Conservation (phyloP, 2,797 vertebrate genomes). For the Acanthurus tractus region DNA sequence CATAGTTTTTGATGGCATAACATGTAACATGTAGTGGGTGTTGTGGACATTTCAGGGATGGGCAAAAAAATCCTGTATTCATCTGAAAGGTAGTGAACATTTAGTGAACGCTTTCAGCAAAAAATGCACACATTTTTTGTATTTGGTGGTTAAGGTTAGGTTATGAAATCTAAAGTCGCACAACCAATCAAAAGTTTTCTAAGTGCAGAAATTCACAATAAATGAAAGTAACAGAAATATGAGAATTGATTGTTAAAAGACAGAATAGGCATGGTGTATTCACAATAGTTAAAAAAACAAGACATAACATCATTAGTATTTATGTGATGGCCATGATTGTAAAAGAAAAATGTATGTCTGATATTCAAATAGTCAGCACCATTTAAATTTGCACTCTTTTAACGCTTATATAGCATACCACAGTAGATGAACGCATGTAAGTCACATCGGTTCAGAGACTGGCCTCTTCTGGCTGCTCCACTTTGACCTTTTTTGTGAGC, state of each 20-base stretch:
- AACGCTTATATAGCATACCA: conserved; percentile 39
- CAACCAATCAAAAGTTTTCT: neutral
- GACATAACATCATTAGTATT: neutral
- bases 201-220: neutral
- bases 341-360: neutral
- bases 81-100: neutral
- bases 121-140: neutral
- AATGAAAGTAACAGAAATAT: neutral
- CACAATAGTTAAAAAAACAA: conserved; percentile 14
- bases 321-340: neutral
- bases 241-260: conserved; percentile 6
- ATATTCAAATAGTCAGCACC: conserved; percentile 24
- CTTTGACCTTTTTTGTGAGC: conserved; percentile 76
- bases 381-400: conserved; percentile 20
- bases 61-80: neutral
- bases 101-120: neutral
- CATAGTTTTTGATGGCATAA: neutral
- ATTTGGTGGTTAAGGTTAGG: neutral
- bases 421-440: conserved; percentile 29
- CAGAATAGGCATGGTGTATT: neutral
- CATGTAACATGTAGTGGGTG: neutral
- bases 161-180: neutral
- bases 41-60: neutral
- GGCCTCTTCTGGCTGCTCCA: conserved; percentile 60
- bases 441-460: conserved; percentile 52